Evolutionary conservation across 1,140 invertebrate genomes (phyloP).

Genomic region (Drosophila setifemur): DNA sequence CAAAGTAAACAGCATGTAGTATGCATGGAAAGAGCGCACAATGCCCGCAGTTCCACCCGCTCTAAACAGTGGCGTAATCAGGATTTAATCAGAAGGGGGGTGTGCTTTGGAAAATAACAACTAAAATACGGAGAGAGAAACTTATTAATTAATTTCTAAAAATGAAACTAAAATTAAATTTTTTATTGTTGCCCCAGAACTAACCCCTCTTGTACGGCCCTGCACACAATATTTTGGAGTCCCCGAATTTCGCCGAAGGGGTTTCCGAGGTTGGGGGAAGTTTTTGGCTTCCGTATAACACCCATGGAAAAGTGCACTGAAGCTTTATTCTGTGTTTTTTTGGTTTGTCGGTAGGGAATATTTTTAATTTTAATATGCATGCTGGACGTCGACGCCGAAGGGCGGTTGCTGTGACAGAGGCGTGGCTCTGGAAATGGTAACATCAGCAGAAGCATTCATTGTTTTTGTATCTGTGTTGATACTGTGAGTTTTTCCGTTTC

Average conservation of each 20-base stretch:
- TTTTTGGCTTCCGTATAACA: conserved; percentile 32
- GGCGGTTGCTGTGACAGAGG: conserved; percentile 11
- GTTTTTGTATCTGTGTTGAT: conserved; percentile 21
- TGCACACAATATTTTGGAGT: conserved; percentile 14
- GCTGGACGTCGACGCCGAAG: conserved; percentile 19
- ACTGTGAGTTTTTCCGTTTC: neutral
- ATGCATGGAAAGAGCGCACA: conserved; percentile 44
- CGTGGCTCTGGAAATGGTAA: conserved; percentile 17
- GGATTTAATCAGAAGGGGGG: neutral
- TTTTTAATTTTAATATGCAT: conserved; percentile 60
- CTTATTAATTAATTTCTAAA: neutral
- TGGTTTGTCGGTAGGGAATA: conserved; percentile 21
- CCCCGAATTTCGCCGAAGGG: conserved; percentile 6
- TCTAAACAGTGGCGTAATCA: neutral
- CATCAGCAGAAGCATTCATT: conserved; percentile 31
- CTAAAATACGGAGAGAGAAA: neutral
- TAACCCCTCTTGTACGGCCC: neutral
- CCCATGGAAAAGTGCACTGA: conserved; percentile 39
- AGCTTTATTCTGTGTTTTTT: conserved; percentile 12
- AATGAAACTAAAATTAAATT: neutral
- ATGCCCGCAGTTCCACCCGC: neutral
- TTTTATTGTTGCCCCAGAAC: neutral
- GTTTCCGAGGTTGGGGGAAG: neutral
- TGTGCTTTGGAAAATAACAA: neutral
- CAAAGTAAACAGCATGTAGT: conserved; percentile 59